phyloP scores from a whole-genome alignment of 2,113 vertebrate genomes.

The Neolamprologus sp. region DNA sequence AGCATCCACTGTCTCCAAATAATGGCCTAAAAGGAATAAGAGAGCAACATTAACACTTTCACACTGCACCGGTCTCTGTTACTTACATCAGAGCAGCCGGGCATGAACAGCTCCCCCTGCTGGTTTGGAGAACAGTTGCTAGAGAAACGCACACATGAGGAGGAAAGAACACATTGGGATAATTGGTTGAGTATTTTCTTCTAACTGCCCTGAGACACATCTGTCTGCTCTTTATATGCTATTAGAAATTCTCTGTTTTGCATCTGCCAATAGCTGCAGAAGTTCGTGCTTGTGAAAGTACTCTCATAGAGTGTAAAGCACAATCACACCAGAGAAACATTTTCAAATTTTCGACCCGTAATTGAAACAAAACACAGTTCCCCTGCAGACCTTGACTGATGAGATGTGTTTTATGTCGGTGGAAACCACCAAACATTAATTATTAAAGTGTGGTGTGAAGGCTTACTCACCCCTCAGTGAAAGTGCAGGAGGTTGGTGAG shows the following conservation, averaged over 20 bases:
- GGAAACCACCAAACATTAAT: neutral
- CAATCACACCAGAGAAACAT: neutral
- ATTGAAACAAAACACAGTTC: neutral
- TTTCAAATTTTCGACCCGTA: neutral
- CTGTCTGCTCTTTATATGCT: neutral
- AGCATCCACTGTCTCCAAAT: constrained; percentile 63
- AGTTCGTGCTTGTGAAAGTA: fast-evolving
- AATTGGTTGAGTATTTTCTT: neutral
- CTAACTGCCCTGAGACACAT: neutral
- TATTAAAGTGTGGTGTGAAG: no score
- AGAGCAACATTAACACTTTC: constrained; percentile 59
- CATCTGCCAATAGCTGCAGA: neutral
- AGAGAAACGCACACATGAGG: constrained; percentile 39
- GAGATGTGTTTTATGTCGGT: fast-evolving
- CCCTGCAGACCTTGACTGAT: neutral
- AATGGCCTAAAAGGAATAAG: constrained; percentile 60
- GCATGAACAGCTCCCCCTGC: constrained; percentile 76
- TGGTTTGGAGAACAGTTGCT: constrained; percentile 87
- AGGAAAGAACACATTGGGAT: constrained; percentile 12
- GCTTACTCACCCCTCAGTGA: constrained; percentile 82
- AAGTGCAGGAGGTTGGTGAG: constrained; percentile 79
- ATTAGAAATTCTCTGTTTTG: neutral
- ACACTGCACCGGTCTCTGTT: neutral
- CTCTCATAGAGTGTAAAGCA: neutral
- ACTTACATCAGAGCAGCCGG: constrained; percentile 87